Conservation (phyloP, 1,140 invertebrate genomes). For the Nasonia vitripennis region DNA sequence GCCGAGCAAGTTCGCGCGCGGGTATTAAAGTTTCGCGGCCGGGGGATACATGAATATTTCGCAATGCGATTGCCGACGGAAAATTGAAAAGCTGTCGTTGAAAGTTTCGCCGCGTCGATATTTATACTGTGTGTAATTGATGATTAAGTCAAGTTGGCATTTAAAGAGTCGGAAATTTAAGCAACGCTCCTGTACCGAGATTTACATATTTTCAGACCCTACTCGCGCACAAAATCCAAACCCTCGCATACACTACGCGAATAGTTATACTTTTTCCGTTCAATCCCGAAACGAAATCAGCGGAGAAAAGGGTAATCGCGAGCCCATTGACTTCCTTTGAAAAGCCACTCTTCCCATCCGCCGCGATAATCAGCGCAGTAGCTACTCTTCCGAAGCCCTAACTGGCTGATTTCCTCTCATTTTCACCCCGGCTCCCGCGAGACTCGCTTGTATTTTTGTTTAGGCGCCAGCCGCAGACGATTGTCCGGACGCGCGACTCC, state of each 20-base stretch:
- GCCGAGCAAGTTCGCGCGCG: slow-evolving; percentile 3
- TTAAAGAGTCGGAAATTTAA: slow-evolving; percentile 57
- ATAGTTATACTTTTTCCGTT: no score
- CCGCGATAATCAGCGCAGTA: not conserved
- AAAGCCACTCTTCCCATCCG: not conserved
- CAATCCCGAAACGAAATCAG: not conserved
- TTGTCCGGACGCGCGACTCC: slow-evolving; percentile 35
- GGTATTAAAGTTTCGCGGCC: slow-evolving; percentile 34
- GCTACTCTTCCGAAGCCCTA: not conserved
- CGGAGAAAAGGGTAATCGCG: not conserved
- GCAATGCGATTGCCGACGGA: slow-evolving; percentile 14
- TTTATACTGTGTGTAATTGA: not conserved
- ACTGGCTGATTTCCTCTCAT: not conserved
- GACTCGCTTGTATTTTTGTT: not conserved
- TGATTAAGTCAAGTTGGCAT: not conserved
- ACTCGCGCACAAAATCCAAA: not conserved
- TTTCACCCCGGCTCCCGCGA: not conserved
- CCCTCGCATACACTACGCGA: not conserved
- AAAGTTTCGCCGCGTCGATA: not conserved
- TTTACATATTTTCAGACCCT: not conserved
- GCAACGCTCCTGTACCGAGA: not conserved
- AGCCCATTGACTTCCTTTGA: not conserved
- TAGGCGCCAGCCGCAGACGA: slow-evolving; percentile 3
- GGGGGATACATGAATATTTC: slow-evolving; percentile 32
- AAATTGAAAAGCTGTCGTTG: slow-evolving; percentile 43